These are phyloP conservation scores for Theretra japonica DNA, from an alignment of 2,888 invertebrate genomes.

Conservation along the genomic window DNA sequence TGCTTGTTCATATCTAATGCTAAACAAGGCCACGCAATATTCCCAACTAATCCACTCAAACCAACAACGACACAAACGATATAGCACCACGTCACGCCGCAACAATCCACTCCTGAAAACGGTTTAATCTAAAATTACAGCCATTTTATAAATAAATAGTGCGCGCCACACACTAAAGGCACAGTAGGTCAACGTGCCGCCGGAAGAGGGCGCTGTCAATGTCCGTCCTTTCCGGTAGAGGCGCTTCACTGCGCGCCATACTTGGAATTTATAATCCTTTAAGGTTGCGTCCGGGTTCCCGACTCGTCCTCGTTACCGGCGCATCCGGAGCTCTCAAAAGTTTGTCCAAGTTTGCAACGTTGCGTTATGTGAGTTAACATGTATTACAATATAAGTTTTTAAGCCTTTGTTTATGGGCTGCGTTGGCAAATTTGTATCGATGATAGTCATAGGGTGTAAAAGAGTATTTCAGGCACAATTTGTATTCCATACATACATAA, in stretches of 20 bases:
- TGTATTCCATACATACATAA: no score
- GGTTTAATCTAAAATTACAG: slow-evolving; percentile 26
- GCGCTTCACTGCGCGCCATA: slow-evolving; percentile 25
- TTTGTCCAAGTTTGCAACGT: slow-evolving; percentile 29
- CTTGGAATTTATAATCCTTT: slow-evolving; percentile 39
- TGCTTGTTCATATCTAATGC: no score
- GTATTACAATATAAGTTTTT: slow-evolving; percentile 18
- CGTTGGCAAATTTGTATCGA: neutral
- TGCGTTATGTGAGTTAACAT: slow-evolving; percentile 22
- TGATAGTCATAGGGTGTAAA: neutral
- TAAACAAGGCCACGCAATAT: neutral
- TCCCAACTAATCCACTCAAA: neutral
- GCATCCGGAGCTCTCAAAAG: slow-evolving; percentile 27
- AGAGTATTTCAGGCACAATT: neutral
- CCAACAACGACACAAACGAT: neutral
- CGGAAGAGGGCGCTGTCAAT: slow-evolving; percentile 36
- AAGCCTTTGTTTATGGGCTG: slow-evolving; percentile 16
- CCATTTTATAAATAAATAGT: slow-evolving; percentile 29
- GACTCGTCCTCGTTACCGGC: slow-evolving; percentile 23
- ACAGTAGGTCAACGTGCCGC: slow-evolving; percentile 7
- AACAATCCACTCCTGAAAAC: slow-evolving; percentile 26
- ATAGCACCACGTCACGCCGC: neutral
- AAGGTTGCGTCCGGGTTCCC: slow-evolving; percentile 32
- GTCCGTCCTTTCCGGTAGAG: slow-evolving; percentile 34
- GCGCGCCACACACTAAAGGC: neutral